These are phyloP conservation scores for Geococcyx californianus DNA, from an alignment of 2,113 vertebrate species.

Conservation along the genomic window DNA sequence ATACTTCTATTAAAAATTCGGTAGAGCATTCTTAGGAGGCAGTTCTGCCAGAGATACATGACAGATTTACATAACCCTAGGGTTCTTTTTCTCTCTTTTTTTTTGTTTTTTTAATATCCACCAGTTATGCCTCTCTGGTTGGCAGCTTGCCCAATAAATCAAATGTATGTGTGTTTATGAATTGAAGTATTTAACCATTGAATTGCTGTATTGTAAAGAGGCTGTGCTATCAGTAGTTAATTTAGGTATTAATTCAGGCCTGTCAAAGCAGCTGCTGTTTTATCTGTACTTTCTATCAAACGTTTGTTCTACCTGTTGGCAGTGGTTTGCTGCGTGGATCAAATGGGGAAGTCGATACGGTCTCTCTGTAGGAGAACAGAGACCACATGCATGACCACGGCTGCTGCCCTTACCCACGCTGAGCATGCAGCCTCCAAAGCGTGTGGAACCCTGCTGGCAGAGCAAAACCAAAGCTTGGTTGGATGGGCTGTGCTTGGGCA, in stretches of 20 bases:
- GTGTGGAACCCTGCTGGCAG: not conserved
- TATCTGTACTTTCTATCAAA: not conserved
- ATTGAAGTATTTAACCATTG: conserved; percentile 32
- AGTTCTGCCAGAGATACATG: conserved; percentile 3
- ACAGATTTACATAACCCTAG: conserved; percentile 21
- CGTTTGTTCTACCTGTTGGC: not conserved
- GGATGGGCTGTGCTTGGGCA: not conserved
- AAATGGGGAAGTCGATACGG: rapidly evolving
- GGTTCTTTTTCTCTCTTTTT: not conserved
- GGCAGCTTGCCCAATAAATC: conserved; percentile 1
- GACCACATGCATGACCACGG: rapidly evolving
- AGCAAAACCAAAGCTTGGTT: not conserved
- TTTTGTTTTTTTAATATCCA: not conserved
- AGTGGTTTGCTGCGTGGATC: not conserved
- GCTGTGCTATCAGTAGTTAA: not conserved
- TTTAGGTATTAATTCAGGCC: not conserved
- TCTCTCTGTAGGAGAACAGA: not conserved
- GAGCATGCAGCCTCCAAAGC: not conserved
- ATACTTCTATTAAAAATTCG: not conserved
- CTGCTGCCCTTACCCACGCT: not conserved
- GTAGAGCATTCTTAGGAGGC: not conserved
- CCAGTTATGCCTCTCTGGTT: not conserved
- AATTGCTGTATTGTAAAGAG: not conserved
- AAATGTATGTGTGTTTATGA: not conserved
- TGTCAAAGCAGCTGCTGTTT: not conserved